Conservation (phyloP, 1,140 invertebrate species). For the Drosophila azteca region DNA sequence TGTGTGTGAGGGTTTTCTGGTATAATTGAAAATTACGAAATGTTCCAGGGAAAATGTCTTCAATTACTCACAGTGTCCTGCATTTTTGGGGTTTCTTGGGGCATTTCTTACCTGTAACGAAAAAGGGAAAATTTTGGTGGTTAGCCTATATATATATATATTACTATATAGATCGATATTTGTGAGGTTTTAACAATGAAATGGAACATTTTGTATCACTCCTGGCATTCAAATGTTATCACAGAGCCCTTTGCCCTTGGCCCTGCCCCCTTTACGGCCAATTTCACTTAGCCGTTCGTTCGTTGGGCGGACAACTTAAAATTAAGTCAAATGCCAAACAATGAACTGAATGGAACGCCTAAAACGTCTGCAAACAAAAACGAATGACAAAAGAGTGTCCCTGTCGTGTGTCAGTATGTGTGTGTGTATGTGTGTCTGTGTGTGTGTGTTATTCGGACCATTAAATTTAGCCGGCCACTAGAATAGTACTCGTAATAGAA, state of each 20-base stretch:
- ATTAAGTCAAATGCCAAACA: conserved; percentile 70
- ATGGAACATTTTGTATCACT: too few relatives aligned
- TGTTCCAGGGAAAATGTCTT: conserved; percentile 45
- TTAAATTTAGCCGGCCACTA: conserved; percentile 62
- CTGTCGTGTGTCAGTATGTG: neutral
- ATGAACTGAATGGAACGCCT: conserved; percentile 30
- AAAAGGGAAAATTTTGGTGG: conserved; percentile 15
- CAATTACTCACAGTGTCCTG: conserved; percentile 59
- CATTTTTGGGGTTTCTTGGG: conserved; percentile 1
- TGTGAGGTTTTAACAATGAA: too few relatives aligned
- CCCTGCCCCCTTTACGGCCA: conserved; percentile 32
- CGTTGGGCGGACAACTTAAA: conserved; percentile 50
- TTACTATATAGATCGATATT: too few relatives aligned
- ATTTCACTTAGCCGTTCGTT: conserved; percentile 45
- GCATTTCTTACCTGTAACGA: conserved; percentile 64
- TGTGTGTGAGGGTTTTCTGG: conserved; percentile 40
- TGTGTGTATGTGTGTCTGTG: neutral
- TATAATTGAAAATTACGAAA: conserved; percentile 60
- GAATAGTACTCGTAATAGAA: conserved; percentile 17
- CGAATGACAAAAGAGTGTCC: conserved; percentile 22
- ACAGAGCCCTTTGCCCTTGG: conserved; percentile 6
- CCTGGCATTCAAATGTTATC: too few relatives aligned
- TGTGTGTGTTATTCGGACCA: conserved; percentile 39
- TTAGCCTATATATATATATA: too few relatives aligned
- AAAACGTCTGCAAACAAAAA: conserved; percentile 74